Conservation (phyloP, 2,888 invertebrate genomes). For the Limnephilus marmoratus region DNA sequence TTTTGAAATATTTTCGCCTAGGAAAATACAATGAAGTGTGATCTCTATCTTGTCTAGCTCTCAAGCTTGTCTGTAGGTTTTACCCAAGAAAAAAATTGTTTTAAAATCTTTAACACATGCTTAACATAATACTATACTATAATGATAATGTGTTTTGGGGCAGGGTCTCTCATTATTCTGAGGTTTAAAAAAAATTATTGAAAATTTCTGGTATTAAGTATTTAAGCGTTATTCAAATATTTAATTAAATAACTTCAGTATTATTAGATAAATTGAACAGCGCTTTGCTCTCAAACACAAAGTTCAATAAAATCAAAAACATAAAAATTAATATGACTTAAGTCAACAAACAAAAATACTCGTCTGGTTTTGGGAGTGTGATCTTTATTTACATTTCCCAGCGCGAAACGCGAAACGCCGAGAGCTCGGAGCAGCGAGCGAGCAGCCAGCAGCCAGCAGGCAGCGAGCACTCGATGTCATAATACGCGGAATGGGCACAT, state of each 20-base stretch:
- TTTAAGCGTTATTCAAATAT: too few species aligned
- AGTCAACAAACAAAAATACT: not conserved
- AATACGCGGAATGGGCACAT: slow-evolving; percentile 42
- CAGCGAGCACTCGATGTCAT: not conserved
- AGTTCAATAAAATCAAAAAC: not conserved
- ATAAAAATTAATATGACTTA: not conserved
- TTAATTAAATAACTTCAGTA: not conserved
- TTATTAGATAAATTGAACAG: not conserved
- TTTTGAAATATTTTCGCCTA: too few species aligned
- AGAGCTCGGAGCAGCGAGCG: not conserved
- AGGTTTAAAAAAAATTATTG: too few species aligned
- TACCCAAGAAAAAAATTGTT: too few species aligned
- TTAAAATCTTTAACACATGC: too few species aligned
- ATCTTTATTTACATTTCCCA: not conserved
- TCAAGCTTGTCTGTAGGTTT: too few species aligned
- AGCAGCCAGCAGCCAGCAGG: not conserved
- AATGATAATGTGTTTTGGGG: too few species aligned
- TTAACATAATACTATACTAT: too few species aligned
- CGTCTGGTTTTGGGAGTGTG: not conserved
- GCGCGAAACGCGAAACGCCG: not conserved
- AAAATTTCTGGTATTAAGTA: too few species aligned
- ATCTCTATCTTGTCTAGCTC: too few species aligned
- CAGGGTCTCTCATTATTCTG: too few species aligned
- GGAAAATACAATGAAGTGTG: too few species aligned
- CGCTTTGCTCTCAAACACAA: not conserved